Conservation (phyloP, 1,140 invertebrate genomes). For the Sinella curviseta region DNA sequence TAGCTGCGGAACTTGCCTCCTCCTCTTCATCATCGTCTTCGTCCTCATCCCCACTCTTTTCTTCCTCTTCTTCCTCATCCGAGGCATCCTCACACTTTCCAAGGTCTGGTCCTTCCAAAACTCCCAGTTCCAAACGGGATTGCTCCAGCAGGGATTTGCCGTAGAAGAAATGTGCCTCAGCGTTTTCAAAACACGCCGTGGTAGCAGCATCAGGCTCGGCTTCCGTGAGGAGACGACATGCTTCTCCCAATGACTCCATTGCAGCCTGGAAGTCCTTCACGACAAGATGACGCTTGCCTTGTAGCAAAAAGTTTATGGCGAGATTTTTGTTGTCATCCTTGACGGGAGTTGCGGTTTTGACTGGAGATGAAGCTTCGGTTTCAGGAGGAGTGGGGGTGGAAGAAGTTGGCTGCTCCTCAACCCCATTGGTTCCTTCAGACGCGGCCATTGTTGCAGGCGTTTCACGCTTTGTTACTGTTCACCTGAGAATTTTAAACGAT, state of each 20-base stretch:
- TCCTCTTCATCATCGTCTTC: slow-evolving; percentile 52
- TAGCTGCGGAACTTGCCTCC: slow-evolving; percentile 54
- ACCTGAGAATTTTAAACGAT: no score
- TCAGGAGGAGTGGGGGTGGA: not conserved
- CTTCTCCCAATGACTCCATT: slow-evolving; percentile 72
- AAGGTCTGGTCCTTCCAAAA: slow-evolving; percentile 69
- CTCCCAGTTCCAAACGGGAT: slow-evolving; percentile 74
- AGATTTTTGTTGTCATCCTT: slow-evolving; percentile 59
- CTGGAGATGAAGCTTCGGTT: not conserved
- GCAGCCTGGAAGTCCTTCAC: slow-evolving; percentile 77
- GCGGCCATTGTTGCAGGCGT: no score
- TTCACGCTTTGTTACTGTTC: no score
- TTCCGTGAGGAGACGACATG: slow-evolving; percentile 69
- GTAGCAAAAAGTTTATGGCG: slow-evolving; percentile 61
- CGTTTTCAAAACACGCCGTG: slow-evolving; percentile 67
- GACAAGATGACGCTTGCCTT: slow-evolving; percentile 74
- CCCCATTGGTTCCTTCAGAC: no score
- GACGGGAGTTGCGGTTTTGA: slow-evolving; percentile 69
- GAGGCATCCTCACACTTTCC: slow-evolving; percentile 53
- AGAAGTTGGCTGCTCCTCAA: no score
- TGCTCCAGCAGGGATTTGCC: slow-evolving; percentile 78
- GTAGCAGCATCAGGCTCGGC: slow-evolving; percentile 58
- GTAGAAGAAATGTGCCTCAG: slow-evolving; percentile 77
- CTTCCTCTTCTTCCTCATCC: slow-evolving; percentile 50
- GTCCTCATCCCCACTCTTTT: slow-evolving; percentile 47